Evolutionary conservation across 2,113 vertebrate genomes (phyloP).

Genomic region (Dicrurus megarhynchus): DNA sequence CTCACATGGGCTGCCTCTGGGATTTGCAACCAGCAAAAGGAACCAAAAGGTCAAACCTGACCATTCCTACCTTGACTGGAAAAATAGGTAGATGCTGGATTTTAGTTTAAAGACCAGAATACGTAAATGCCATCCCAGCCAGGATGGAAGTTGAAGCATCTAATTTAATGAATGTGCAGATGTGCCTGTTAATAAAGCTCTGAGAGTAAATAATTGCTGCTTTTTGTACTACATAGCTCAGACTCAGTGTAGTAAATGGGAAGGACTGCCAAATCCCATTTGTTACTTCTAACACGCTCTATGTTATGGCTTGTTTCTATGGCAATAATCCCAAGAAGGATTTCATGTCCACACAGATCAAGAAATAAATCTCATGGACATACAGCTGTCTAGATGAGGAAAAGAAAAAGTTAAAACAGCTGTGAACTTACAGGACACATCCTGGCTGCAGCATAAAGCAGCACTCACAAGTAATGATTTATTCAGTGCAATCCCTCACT

Average conservation of each 20-base stretch:
- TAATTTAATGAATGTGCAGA: constrained; percentile 16
- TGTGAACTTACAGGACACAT: constrained; percentile 4
- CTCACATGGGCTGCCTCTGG: not conserved
- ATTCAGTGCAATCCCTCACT: not conserved
- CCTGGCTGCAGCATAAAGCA: not conserved
- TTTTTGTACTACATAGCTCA: constrained; percentile 17
- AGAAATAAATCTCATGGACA: constrained; percentile 34
- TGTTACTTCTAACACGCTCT: not conserved
- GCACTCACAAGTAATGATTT: not conserved
- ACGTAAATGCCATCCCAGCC: not conserved
- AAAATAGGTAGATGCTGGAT: not conserved
- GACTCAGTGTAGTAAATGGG: constrained; percentile 14
- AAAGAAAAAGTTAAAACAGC: not conserved
- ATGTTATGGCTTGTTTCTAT: constrained; percentile 44
- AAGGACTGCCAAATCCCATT: constrained; percentile 36
- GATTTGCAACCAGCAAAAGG: not conserved
- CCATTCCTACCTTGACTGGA: not conserved
- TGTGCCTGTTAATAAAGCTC: constrained; percentile 22
- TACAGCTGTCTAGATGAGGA: constrained; percentile 11
- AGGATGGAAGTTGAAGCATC: not conserved
- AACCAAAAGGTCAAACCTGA: not conserved
- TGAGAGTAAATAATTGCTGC: constrained; percentile 20
- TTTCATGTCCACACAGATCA: not conserved
- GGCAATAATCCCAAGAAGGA: constrained; percentile 53
- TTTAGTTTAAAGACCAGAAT: not conserved